These are phyloP conservation scores for Crepidodera aurea DNA, from an alignment of 2,888 invertebrate species.

Conservation along the genomic window DNA sequence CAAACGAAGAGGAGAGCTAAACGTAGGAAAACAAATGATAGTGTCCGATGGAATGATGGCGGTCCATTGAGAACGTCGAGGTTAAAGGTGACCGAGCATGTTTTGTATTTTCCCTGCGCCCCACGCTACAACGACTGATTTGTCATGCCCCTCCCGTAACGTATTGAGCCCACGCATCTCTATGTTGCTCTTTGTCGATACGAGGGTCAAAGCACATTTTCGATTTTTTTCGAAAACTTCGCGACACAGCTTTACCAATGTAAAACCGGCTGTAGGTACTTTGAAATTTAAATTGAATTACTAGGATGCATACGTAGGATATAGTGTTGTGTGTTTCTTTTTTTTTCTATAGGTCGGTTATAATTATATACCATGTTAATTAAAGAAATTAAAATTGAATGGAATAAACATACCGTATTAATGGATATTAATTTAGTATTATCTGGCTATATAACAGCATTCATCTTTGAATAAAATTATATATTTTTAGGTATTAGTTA, in stretches of 20 bases:
- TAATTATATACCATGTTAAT: not conserved
- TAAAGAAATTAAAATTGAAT: not conserved
- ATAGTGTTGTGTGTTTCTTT: not conserved
- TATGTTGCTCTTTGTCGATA: slow-evolving; percentile 26
- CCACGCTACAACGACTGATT: slow-evolving; percentile 54
- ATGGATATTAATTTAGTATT: not conserved
- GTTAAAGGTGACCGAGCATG: slow-evolving; percentile 60
- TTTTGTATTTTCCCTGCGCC: slow-evolving; percentile 48
- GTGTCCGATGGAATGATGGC: slow-evolving; percentile 59
- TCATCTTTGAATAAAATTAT: too few species aligned
- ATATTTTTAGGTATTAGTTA: too few species aligned
- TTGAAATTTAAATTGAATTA: slow-evolving; percentile 7
- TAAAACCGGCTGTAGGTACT: not conserved
- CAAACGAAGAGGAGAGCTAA: slow-evolving; percentile 37
- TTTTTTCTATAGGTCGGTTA: slow-evolving; percentile 3
- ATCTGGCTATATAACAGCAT: too few species aligned
- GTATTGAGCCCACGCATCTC: slow-evolving; percentile 52
- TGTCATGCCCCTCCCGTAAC: slow-evolving; percentile 59
- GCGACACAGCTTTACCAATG: not conserved
- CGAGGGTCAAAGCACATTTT: slow-evolving; percentile 27
- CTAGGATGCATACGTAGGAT: not conserved
- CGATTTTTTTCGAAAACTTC: slow-evolving; percentile 2
- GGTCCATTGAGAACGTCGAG: slow-evolving; percentile 58
- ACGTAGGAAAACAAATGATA: slow-evolving; percentile 55
- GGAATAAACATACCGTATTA: not conserved